phyloP scores from a whole-genome alignment of 1,140 invertebrate genomes.

The Vollenhovia emeryi region DNA sequence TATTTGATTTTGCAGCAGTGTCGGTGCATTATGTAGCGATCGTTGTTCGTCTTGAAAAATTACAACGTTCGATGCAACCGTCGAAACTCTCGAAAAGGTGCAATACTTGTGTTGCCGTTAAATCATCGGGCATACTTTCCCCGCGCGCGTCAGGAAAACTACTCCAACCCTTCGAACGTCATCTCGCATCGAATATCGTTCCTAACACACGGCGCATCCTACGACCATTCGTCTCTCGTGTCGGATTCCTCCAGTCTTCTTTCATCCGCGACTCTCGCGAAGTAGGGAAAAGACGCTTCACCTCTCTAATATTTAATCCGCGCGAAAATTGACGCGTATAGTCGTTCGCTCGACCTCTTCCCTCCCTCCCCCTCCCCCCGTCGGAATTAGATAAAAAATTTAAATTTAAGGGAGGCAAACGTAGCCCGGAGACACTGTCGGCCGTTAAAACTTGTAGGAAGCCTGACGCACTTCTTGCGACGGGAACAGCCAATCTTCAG shows the following conservation, averaged over 20 bases:
- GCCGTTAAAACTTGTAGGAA: slow-evolving; percentile 44
- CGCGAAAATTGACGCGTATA: slow-evolving; percentile 67
- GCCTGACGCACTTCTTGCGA: slow-evolving; percentile 19
- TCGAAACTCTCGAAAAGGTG: slow-evolving; percentile 54
- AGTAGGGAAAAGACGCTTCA: slow-evolving; percentile 10
- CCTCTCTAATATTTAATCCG: slow-evolving; percentile 68
- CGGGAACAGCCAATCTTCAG: slow-evolving; percentile 48
- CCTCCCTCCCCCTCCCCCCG: too few species aligned
- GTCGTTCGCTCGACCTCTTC: slow-evolving; percentile 6
- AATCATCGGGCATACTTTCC: slow-evolving; percentile 56
- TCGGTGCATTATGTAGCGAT: too few species aligned
- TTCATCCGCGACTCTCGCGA: slow-evolving; percentile 27
- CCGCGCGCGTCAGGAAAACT: slow-evolving; percentile 35
- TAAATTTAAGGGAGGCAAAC: slow-evolving; percentile 42
- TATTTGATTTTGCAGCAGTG: not conserved
- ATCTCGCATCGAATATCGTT: slow-evolving; percentile 63
- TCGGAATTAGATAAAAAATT: slow-evolving; percentile 70
- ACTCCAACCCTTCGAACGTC: slow-evolving; percentile 67
- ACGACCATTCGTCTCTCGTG: slow-evolving; percentile 55
- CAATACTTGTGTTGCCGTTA: slow-evolving; percentile 66
- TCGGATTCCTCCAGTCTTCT: slow-evolving; percentile 29
- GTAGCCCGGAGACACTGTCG: slow-evolving; percentile 27
- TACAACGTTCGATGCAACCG: slow-evolving; percentile 4
- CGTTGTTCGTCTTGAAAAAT: slow-evolving; percentile 23
- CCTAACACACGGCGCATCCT: slow-evolving; percentile 39